A percentile compares a stretch with the other conserved stretches of the same genome.
Evolutionary conservation across 1,140 invertebrate genomes (phyloP).

Genomic region (Rhagoletis zephyria): DNA sequence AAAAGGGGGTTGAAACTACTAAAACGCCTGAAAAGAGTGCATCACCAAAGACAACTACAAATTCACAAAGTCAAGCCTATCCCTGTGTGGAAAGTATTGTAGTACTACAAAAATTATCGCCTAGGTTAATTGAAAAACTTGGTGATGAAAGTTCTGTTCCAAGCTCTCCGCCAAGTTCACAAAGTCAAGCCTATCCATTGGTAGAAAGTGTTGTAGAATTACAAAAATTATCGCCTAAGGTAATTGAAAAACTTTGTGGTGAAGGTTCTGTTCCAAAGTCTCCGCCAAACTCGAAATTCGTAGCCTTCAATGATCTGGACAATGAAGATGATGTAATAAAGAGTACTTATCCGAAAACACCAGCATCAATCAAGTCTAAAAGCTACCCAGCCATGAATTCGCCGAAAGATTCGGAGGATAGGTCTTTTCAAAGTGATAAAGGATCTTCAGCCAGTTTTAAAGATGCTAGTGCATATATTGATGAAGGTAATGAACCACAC

Average conservation of each 20-base stretch:
- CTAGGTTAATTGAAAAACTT: background rate
- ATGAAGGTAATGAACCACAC: background rate
- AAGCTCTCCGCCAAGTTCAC: background rate
- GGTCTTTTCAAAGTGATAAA: background rate
- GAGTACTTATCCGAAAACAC: constrained; percentile 64
- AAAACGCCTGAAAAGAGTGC: background rate
- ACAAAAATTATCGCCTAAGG: background rate
- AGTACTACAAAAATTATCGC: background rate
- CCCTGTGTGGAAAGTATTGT: background rate
- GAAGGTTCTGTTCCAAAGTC: background rate
- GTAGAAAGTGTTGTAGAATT: background rate
- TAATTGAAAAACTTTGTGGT: background rate
- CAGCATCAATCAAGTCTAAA: constrained; percentile 55
- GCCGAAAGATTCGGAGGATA: background rate
- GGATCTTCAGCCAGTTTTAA: background rate
- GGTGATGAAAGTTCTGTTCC: background rate
- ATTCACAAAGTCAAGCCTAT: background rate
- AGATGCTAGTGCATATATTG: constrained; percentile 8
- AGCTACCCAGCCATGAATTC: constrained; percentile 45
- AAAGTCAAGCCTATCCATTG: background rate
- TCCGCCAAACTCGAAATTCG: constrained; percentile 42
- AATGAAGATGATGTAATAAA: constrained; percentile 56
- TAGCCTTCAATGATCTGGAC: constrained; percentile 57
- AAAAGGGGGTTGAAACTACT: background rate
- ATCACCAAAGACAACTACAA: background rate